Conservation (phyloP, 2,113 vertebrate species). For the Herpailurus yagouaroundi region DNA sequence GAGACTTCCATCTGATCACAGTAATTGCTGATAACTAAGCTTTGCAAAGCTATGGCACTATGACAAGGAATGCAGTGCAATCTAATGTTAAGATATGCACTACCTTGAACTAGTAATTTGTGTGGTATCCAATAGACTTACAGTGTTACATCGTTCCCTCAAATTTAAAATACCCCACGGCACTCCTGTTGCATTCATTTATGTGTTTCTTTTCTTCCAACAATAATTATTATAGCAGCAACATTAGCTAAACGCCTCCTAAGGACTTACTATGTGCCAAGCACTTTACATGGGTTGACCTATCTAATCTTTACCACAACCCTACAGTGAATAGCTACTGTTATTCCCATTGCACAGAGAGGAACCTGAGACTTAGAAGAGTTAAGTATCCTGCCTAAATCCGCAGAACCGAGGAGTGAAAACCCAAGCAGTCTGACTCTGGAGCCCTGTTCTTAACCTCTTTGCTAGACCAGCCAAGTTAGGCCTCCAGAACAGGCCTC, state of each 20-base stretch:
- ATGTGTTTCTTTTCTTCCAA: background rate
- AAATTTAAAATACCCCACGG: background rate
- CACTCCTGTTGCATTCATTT: background rate
- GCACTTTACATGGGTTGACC: background rate
- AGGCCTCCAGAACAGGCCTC: background rate
- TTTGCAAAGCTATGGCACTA: background rate
- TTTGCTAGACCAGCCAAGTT: background rate
- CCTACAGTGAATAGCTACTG: background rate
- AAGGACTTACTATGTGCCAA: background rate
- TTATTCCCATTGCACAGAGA: background rate
- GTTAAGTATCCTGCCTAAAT: background rate
- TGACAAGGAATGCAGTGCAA: background rate
- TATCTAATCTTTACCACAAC: background rate
- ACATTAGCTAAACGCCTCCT: background rate
- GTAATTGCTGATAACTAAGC: background rate
- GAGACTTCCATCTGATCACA: background rate
- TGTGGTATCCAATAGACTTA: background rate
- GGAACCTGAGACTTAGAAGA: background rate
- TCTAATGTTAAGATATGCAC: background rate
- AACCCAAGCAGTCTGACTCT: background rate
- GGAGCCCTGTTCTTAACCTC: background rate
- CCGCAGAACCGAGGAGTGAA: background rate
- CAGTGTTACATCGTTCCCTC: background rate
- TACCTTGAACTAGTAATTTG: background rate
- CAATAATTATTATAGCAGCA: background rate